A percentile compares a stretch with the other conserved stretches of the same genome.
Evolutionary conservation across 2,888 invertebrate species (phyloP).

Genomic region (Erpobdella octoculata): DNA sequence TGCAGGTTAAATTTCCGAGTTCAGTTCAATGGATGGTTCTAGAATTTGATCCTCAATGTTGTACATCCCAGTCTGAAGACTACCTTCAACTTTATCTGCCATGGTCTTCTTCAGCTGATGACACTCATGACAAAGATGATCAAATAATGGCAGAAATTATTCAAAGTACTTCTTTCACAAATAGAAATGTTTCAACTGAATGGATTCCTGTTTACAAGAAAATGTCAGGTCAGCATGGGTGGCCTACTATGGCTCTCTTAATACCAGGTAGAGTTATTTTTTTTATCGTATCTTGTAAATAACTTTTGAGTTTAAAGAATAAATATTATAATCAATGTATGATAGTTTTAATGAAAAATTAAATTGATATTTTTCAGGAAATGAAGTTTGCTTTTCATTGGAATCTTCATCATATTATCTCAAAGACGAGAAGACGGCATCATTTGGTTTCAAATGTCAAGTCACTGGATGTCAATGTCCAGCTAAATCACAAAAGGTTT

Average conservation of each 20-base stretch:
- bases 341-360: no score
- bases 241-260: constrained; percentile 72
- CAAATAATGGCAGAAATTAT: background rate
- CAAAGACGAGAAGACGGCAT: constrained; percentile 74
- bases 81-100: constrained; percentile 58
- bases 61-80: constrained; percentile 88
- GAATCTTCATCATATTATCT: constrained; percentile 92
- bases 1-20: constrained; percentile 71
- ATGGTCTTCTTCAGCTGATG: background rate
- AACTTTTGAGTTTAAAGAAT: background rate
- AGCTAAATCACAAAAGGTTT: background rate
- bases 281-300: background rate
- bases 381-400: constrained; percentile 85
- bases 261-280: constrained; percentile 61
- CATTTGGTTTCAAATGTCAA: constrained; percentile 76
- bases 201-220: constrained; percentile 53
- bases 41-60: constrained; percentile 84
- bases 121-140: background rate
- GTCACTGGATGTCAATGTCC: constrained; percentile 61
- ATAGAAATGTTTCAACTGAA: constrained; percentile 11
- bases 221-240: constrained; percentile 60
- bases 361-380: no score
- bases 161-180: background rate
- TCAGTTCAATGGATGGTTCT: constrained; percentile 82
- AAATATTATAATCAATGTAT: no score